Evolutionary conservation across 2,888 invertebrate genomes (phyloP).

Genomic region (Drosophila anomalata): DNA sequence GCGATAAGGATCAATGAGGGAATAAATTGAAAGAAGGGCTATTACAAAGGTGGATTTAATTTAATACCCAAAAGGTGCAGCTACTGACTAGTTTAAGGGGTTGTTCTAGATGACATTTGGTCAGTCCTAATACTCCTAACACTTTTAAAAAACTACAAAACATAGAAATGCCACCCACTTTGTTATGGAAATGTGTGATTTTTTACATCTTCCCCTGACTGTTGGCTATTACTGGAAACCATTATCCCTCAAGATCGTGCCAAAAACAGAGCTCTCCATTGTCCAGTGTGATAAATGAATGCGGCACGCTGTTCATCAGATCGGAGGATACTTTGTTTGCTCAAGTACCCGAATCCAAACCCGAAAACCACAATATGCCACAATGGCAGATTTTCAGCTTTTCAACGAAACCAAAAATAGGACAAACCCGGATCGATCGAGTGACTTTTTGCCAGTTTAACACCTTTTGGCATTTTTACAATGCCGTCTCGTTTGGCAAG

Average conservation of each 20-base stretch:
- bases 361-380: slow-evolving; percentile 37
- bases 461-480: slow-evolving; percentile 57
- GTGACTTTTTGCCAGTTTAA: slow-evolving; percentile 78
- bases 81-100: slow-evolving; percentile 58
- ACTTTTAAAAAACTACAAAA: not conserved
- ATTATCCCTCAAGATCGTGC: slow-evolving; percentile 60
- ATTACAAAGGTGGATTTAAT: slow-evolving; percentile 15
- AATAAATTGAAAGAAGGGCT: slow-evolving; percentile 6
- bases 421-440: slow-evolving; percentile 17
- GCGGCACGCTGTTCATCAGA: slow-evolving; percentile 22
- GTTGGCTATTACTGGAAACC: slow-evolving; percentile 2
- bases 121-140: no score
- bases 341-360: slow-evolving; percentile 56
- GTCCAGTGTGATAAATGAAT: slow-evolving; percentile 65
- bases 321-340: slow-evolving; percentile 74
- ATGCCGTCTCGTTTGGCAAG: slow-evolving; percentile 62
- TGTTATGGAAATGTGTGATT: not conserved
- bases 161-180: slow-evolving; percentile 28
- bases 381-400: slow-evolving; percentile 70
- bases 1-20: slow-evolving; percentile 71
- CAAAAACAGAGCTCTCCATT: slow-evolving; percentile 49
- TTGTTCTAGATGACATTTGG: not conserved
- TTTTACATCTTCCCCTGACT: no score
- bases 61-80: slow-evolving; percentile 50
- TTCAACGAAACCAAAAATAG: slow-evolving; percentile 58